Evolutionary conservation across 2,888 invertebrate species (phyloP).

Genomic region (Dione vanillae): DNA sequence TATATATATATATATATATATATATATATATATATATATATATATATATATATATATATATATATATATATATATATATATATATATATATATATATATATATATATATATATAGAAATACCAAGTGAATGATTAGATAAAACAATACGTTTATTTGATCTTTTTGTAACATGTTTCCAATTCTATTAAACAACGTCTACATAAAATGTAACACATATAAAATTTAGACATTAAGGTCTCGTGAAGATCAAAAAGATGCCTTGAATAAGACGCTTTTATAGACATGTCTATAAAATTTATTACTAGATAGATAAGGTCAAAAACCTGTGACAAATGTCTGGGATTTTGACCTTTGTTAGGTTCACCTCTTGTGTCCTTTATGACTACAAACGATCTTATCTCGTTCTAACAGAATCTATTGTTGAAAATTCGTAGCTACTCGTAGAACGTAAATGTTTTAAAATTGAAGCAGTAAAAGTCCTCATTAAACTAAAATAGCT

Average conservation of each 20-base stretch:
- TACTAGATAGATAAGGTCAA: conserved; percentile 39
- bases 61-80: too few relatives aligned
- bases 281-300: neutral
- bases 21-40: too few relatives aligned
- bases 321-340: conserved; percentile 49
- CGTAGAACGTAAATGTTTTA: neutral
- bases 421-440: neutral
- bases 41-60: too few relatives aligned
- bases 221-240: neutral
- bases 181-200: neutral
- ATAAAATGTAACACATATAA: neutral
- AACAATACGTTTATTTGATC: neutral
- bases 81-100: too few relatives aligned
- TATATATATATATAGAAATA: too few relatives aligned
- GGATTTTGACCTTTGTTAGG: conserved; percentile 50
- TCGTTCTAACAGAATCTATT: neutral
- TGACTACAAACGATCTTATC: conserved; percentile 26
- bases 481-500: too few relatives aligned
- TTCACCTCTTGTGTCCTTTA: conserved; percentile 52
- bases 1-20: too few relatives aligned
- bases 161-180: neutral
- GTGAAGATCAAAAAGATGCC: neutral
- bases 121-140: too few relatives aligned
- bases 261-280: conserved; percentile 3
- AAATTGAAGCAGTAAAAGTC: neutral